Conservation (phyloP, 2,797 vertebrate genomes). For the Nasua narica region DNA sequence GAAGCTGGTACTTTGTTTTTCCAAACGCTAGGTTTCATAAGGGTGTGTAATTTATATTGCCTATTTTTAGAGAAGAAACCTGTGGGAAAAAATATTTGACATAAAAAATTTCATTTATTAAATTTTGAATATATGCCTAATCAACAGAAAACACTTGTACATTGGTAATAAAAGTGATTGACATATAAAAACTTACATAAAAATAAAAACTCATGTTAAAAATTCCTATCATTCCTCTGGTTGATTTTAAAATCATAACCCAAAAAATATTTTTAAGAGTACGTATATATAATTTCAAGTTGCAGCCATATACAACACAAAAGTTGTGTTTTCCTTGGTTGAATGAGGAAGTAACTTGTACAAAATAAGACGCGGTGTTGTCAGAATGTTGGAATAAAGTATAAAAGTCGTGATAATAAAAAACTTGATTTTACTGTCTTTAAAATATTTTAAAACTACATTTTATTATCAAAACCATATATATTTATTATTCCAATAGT, state of each 20-base stretch:
- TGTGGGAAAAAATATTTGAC: not conserved
- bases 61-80: slow-evolving; percentile 28
- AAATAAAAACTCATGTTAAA: slow-evolving; percentile 60
- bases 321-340: slow-evolving; percentile 53
- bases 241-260: slow-evolving; percentile 54
- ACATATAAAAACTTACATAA: slow-evolving; percentile 55
- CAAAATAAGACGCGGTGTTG: slow-evolving; percentile 30
- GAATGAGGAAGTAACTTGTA: slow-evolving; percentile 44
- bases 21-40: slow-evolving; percentile 43
- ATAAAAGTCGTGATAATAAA: slow-evolving; percentile 27
- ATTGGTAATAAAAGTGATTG: slow-evolving; percentile 63
- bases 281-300: slow-evolving; percentile 4
- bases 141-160: slow-evolving; percentile 48
- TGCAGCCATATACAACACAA: not conserved
- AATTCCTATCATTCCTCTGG: slow-evolving; percentile 29
- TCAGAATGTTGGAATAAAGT: not conserved
- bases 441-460: slow-evolving; percentile 41
- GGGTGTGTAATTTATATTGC: slow-evolving; percentile 15
- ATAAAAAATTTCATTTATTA: slow-evolving; percentile 48
- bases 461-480: slow-evolving; percentile 22
- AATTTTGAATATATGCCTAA: slow-evolving; percentile 56
- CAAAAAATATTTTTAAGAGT: not conserved
- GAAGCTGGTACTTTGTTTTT: slow-evolving; percentile 3
- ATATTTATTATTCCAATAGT: slow-evolving; percentile 28
- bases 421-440: slow-evolving; percentile 50